A percentile compares a stretch with the other conserved stretches of the same genome.
These are phyloP conservation scores for Clarias gariepinus DNA, from an alignment of 2,113 vertebrate species.

Conservation along the genomic window DNA sequence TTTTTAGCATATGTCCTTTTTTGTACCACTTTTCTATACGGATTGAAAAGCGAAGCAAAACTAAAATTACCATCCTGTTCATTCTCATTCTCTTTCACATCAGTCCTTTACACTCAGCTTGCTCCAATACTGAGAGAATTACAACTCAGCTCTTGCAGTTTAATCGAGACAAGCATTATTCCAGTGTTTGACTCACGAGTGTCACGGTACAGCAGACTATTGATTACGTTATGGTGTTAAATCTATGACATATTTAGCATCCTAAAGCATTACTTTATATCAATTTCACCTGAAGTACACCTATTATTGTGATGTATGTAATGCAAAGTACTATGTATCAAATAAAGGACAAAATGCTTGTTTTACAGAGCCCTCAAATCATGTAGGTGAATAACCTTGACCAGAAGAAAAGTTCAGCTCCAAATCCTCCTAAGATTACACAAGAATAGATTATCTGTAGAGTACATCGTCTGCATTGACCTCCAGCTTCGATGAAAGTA, in stretches of 20 bases:
- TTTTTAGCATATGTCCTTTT: not conserved
- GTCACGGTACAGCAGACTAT: slow-evolving; percentile 60
- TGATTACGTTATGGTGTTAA: slow-evolving; percentile 64
- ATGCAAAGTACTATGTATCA: not conserved
- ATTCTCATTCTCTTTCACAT: slow-evolving; percentile 63
- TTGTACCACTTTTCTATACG: not conserved
- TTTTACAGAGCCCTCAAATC: not conserved
- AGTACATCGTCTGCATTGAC: not conserved
- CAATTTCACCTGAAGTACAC: not conserved
- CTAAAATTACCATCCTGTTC: slow-evolving; percentile 56
- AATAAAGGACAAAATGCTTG: not conserved
- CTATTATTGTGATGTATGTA: not conserved
- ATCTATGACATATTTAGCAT: slow-evolving; percentile 14
- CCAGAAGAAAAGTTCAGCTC: not conserved
- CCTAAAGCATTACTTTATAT: not conserved
- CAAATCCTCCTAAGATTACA: not conserved
- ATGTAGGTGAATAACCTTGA: not conserved
- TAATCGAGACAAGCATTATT: slow-evolving; percentile 61
- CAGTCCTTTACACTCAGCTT: slow-evolving; percentile 61
- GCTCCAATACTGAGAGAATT: slow-evolving; percentile 70
- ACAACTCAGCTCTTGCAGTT: slow-evolving; percentile 69
- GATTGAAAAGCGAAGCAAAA: slow-evolving; percentile 49
- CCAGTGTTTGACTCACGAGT: slow-evolving; percentile 67
- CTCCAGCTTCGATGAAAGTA: not conserved
- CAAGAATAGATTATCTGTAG: not conserved